Evolutionary conservation across 2,797 vertebrate genomes (phyloP), one percentile per base, ranked within the genome.

Genomic region (Poecilia picta): DNA sequence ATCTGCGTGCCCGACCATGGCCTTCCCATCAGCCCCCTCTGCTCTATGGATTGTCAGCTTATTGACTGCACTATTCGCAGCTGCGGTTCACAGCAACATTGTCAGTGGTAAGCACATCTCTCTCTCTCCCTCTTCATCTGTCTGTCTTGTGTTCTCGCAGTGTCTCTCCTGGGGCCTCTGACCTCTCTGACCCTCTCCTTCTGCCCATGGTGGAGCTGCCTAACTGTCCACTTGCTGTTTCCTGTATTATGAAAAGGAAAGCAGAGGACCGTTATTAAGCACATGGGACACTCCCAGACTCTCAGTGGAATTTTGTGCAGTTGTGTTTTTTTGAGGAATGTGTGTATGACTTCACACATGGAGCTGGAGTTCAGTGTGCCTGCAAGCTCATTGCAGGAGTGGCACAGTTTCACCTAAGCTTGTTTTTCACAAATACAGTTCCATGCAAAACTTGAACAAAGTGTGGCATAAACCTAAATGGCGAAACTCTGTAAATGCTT

Each of bases 261-360:
- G 81, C 94, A 92, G 64, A 77, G 88, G 90, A 76, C 82, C 88
- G 84, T 95, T 91, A 94, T 92, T 95, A 94, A 94, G 79, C 84
- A 75, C 80, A 91, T 89, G 91, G 87, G 93, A 92, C 91, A 88
- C 80, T 79, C 85, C 89, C 3, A 43, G 83, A 85, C 85, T 90
- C 79, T 75, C 82, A 68, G 78, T 79, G 91, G 94, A 93, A 94
- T 57, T 94, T 91, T 88, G 45, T 88, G 76, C 81, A 76, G 78
- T 90, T 92, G 91, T 91, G 89, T 91, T 91, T 89, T 91, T 92
- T 90, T 83, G 76, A 88, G 83, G 89, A 91, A 91, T 90, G 87
- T 90, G 91, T 88, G 87, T 43, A 16, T 90, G 93, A 91, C 86
- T 77, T 75, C 72, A 33, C 91, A 92, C 81, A 76, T 89, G 90